Evolutionary conservation across 1,140 invertebrate genomes (phyloP), one percentile per base, ranked within the genome.

Genomic region (Triops cancriformis): DNA sequence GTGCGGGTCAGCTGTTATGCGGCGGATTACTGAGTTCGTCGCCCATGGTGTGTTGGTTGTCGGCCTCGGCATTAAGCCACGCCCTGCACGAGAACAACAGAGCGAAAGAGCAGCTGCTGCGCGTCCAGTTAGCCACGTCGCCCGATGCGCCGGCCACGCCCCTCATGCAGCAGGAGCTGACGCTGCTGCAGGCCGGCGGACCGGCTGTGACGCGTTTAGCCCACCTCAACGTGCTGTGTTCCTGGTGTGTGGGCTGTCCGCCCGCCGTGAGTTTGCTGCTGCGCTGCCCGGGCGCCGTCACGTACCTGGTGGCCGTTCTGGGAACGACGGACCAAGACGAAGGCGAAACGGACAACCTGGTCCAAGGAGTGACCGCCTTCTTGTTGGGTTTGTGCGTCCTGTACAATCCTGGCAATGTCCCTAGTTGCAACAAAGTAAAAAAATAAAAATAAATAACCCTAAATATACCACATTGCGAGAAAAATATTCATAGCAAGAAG

Each of bases 11-110:
- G 85, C 86, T 98, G n/a, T 87, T 99, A 3, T 98, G 96, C 83
- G 92, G 93, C 26, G 96, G 97, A 0, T 85, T 99, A 14, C 98
- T 98, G 84, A 96, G 93, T 73, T 85, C 88, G 0, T 97, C 99
- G 84, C 86, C 93, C 23, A 85, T 97, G n/a, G 96, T 93, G n/a
- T 98, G 96, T 84, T 99, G 98, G 98, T 97, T 98, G 85, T 93
- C 95, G 1, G 88, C 96, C 0, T 92, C 98, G 5, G 93, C 95
- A 12, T 85, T 99, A 18, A 92, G 94, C 81, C 94, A 99, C 82
- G 90, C 91, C 0, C 85, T 99, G n/a, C 75, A 76, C 18, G 89
- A 95, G 1, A 94, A 97, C 79, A 97, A 96, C 84, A 87, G 89
- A 3, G 89, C 88, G 6, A 98, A 98, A 83, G 95, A 98, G 82